phyloP scores from a whole-genome alignment of 2,888 invertebrate species.

The Cheiracanthium punctorium region DNA sequence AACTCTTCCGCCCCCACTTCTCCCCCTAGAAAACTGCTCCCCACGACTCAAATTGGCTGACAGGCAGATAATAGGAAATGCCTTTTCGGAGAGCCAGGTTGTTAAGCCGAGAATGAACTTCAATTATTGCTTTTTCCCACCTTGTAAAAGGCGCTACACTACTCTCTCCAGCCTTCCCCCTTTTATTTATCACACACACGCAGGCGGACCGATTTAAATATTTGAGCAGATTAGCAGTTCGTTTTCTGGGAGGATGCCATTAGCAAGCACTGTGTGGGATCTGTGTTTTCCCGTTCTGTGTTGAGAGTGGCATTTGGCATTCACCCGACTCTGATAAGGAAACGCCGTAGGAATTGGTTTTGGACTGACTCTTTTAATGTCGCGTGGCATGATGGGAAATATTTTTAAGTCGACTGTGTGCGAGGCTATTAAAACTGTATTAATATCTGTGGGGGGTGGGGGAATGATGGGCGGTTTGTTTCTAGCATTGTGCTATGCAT shows the following conservation, averaged over 20 bases:
- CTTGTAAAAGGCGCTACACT: conserved; percentile 43
- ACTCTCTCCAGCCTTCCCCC: neutral
- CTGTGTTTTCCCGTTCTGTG: neutral
- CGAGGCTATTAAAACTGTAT: neutral
- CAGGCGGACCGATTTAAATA: conserved; percentile 65
- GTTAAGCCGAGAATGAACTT: conserved; percentile 66
- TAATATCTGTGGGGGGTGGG: neutral
- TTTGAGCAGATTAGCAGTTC: conserved; percentile 64
- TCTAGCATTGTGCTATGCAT: no score
- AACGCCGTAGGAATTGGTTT: no score
- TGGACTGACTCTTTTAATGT: no score
- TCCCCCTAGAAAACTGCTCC: neutral
- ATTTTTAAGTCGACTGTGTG: neutral
- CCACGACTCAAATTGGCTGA: conserved; percentile 58
- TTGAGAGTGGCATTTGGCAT: neutral
- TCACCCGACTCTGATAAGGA: neutral
- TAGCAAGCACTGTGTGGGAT: neutral
- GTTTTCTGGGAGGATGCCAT: conserved; percentile 1
- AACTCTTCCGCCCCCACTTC: neutral
- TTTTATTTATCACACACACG: conserved; percentile 62
- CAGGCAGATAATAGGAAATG: conserved; percentile 68
- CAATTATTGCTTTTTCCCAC: conserved; percentile 67
- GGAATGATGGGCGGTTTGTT: no score
- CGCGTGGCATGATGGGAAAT: neutral
- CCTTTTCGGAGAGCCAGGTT: conserved; percentile 59